Base-by-base conservation (phyloP, 2,888 invertebrate genomes). In the Thereva unica region DNA sequence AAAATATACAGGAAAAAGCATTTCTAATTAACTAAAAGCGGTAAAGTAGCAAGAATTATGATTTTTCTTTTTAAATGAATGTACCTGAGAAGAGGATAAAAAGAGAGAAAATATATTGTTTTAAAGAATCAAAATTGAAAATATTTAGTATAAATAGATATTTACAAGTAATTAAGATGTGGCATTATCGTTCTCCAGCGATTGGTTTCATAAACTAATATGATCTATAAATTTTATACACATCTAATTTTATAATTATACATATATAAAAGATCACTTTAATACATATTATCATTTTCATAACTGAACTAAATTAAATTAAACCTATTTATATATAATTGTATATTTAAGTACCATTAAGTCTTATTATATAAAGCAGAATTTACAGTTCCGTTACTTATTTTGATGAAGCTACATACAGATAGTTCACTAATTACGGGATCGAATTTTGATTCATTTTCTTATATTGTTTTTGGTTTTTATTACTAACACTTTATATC, bases 251-350 rank as follows among this genome's bases (percentile, higher is more conserved):
- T 40, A 23, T 23, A 23, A 23, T 23, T 23, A 23, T 52, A 42
- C 37, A 67, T 49, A 61, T 53, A 67, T 53, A 67, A 67, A 63
- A 49, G 67, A 54, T 63, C 57, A 67, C 35, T 68, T 67, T 67
- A 65, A 64, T 47, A 59, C 47, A 59, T 59, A 59, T 23, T 23
- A 23, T 23, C 23, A 45, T 12, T 59, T 42, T 38, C 49, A 59
- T 59, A 59, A 59, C 47, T 59, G 59, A 59, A 59, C 59, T 59
- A 59, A 59, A 59, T 59, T 59, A 23, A 23, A 23, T 23, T 23
- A 23, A 23, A 23, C 9, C 40, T 59, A 44, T 44, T 44, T 57
- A 45, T 4, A 42, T 57, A 57, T n/a, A 37, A 55, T 42, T 9
- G 34, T 7, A 44, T 44, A 34, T 41, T 55, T 55, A 55, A 40